Base-by-base conservation (phyloP, 2,113 vertebrate genomes). In the Arizona elegans region DNA sequence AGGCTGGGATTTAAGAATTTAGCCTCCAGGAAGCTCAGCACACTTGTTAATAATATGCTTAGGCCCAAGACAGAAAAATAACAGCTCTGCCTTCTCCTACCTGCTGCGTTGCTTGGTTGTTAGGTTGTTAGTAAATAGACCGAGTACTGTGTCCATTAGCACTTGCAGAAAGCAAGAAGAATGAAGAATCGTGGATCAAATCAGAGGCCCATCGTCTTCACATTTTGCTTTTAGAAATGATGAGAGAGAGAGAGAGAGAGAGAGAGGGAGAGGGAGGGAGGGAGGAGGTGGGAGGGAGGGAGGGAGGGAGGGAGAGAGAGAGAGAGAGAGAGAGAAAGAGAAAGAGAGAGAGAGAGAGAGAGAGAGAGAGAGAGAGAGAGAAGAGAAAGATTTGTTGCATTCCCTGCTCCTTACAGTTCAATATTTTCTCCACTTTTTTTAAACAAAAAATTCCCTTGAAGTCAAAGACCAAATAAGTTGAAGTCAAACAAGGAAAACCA, bases 11-110 rank as follows among this genome's bases (percentile, higher is more conserved):
- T 96, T 95, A 93, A 92, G 91, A 93, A 92, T 89, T 92, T 88
- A 93, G 54, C n/a, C 0, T 88, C 94, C 89, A 26, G 94, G 65
- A 94, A 92, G 95, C 95, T 90, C 92, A 95, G 91, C 93, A 94
- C 94, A 94, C 59, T 95, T 95, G 92, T 96, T 96, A 95, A 96
- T 97, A 97, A 96, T 92, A 94, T 95, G 94, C 55, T 90, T 95
- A 89, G n/a, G 94, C 94, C 88, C 90, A 93, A 95, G 94, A 95
- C 95, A 96, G 96, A 96, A 92, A 86, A 92, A 89, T 87, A 93
- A 21, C 53, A 92, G 92, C 91, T 94, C 94, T 95, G 92, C 91
- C 92, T 62, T 86, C 56, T 92, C 90, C 94, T 96, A 95, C 93
- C 95, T 96, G 92, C 87, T 93, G 0, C 0, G 86, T 89, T 95